Evolutionary conservation across 2,888 invertebrate species (phyloP).

Genomic region (Leptopilina syphax): DNA sequence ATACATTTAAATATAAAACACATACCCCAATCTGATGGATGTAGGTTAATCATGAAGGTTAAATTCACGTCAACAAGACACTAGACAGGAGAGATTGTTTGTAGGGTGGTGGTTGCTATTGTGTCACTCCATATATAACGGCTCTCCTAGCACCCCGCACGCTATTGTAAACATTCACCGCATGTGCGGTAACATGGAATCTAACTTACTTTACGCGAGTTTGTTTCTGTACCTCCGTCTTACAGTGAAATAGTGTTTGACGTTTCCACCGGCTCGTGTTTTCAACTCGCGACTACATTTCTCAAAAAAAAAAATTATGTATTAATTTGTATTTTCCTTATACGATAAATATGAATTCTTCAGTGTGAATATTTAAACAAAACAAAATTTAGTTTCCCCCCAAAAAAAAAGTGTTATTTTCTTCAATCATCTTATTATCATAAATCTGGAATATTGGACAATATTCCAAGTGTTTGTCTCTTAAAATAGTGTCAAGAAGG

Average conservation of each 20-base stretch:
- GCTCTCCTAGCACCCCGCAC: slow-evolving; percentile 68
- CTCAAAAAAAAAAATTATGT: neutral
- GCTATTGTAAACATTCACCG: slow-evolving; percentile 76
- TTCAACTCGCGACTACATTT: slow-evolving; percentile 35
- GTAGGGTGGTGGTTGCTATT: slow-evolving; percentile 67
- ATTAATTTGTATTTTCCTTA: too few species aligned
- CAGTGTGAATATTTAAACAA: neutral
- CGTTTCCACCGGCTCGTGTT: slow-evolving; percentile 51
- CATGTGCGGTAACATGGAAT: slow-evolving; percentile 76
- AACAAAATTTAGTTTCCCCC: neutral
- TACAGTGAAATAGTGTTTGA: slow-evolving; percentile 58
- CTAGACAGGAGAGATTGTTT: slow-evolving; percentile 31
- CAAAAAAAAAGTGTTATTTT: slow-evolving; percentile 1
- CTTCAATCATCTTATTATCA: neutral
- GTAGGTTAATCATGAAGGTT: slow-evolving; percentile 69
- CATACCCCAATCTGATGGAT: neutral
- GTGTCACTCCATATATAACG: slow-evolving; percentile 76
- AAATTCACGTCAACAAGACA: slow-evolving; percentile 49
- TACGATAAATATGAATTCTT: neutral
- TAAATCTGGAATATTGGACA: too few species aligned
- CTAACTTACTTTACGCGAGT: slow-evolving; percentile 50
- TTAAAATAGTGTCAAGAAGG: neutral
- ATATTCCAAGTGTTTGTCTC: too few species aligned
- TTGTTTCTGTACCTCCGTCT: slow-evolving; percentile 55
- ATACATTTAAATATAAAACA: neutral